Conservation (phyloP, 2,888 invertebrate species). For the Orthosia cruda region DNA sequence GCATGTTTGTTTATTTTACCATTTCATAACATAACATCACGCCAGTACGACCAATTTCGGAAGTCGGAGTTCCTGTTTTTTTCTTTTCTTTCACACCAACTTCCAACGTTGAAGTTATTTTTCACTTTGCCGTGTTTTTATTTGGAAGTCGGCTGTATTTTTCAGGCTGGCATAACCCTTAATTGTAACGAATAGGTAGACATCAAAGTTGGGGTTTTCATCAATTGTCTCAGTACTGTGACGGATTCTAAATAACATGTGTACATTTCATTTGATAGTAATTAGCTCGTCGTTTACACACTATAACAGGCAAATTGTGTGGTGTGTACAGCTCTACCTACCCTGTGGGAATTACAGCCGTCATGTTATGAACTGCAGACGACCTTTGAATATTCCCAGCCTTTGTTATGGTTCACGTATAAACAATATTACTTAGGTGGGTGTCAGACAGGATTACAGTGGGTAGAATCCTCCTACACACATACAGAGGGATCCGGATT, state of each 20-base stretch:
- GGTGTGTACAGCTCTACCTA: neutral
- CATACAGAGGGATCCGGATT: neutral
- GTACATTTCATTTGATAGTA: too few species aligned
- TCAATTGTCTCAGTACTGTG: neutral
- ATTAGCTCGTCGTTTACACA: too few species aligned
- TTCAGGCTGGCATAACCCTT: too few species aligned
- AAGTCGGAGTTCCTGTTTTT: too few species aligned
- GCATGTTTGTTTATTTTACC: too few species aligned
- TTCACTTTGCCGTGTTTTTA: too few species aligned
- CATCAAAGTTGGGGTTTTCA: neutral
- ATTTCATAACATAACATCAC: too few species aligned
- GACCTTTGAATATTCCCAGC: neutral
- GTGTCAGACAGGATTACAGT: constrained; percentile 18
- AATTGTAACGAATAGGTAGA: too few species aligned
- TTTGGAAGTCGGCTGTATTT: too few species aligned
- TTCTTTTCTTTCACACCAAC: too few species aligned
- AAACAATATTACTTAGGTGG: constrained; percentile 14
- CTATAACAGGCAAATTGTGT: neutral
- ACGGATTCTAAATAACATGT: neutral
- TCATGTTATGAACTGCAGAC: neutral
- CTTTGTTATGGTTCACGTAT: neutral
- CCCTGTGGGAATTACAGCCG: neutral
- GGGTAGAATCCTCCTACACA: constrained; percentile 24
- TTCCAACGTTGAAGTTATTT: too few species aligned
- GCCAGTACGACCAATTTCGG: too few species aligned